Conservation (phyloP, 2,888 invertebrate species). For the Chironomus riparius region DNA sequence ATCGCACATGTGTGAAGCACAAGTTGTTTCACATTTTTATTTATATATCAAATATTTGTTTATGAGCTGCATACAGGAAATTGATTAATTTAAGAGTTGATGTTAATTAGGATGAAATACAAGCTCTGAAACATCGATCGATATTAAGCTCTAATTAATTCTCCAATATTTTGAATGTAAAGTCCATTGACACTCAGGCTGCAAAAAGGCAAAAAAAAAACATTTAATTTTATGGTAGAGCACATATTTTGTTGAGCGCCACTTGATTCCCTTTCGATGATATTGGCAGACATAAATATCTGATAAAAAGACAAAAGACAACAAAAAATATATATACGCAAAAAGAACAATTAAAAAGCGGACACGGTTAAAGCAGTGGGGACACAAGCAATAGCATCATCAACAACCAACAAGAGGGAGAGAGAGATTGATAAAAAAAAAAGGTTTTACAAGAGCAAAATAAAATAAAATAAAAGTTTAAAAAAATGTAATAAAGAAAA, state of each 20-base stretch:
- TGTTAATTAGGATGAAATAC: not conserved
- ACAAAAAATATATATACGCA: conserved; percentile 16
- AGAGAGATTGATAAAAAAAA: conserved; percentile 12
- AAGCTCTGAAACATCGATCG: not conserved
- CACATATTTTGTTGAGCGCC: conserved; percentile 3
- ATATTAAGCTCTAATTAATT: not conserved
- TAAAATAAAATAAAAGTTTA: not conserved
- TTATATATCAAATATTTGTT: no score
- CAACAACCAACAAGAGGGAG: not conserved
- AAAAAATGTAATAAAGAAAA: not conserved
- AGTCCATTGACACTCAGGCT: no score
- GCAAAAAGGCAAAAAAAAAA: no score
- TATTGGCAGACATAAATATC: conserved; percentile 16
- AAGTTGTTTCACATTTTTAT: no score
- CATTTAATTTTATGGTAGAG: not conserved
- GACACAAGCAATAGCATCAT: not conserved
- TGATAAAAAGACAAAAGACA: conserved; percentile 12
- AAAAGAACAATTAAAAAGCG: conserved; percentile 21
- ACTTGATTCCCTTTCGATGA: conserved; percentile 12
- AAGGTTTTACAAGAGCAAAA: no score
- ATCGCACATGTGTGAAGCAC: no score
- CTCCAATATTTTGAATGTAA: not conserved
- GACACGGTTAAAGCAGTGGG: not conserved
- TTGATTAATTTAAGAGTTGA: conserved; percentile 3
- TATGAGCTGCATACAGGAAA: not conserved